Base-by-base conservation (phyloP, 35 echinoderm and acorn worm species). In the Apostichopus californicus region DNA sequence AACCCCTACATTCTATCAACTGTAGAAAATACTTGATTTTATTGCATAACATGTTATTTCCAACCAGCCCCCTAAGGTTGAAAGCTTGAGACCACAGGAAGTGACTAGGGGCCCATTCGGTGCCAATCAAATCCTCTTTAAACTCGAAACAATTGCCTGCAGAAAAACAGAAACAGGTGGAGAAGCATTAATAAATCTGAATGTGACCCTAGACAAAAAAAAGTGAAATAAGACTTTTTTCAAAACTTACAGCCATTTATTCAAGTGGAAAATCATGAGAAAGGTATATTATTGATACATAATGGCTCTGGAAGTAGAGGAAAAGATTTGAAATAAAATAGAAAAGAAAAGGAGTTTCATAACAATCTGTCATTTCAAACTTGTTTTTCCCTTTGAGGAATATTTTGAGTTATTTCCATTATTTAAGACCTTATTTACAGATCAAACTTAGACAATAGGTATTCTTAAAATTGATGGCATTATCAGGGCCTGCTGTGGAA, bases 1-100 rank as follows among this genome's bases (percentile, higher is more conserved):
- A 73, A 73, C 70, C 70, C 70, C 70, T 73, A 21, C n/a, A 5
- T 15, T 6, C 70, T 73, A 11, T 1, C 70, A 73, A 17, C 18
- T 73, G 2, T 46, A 3, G 0, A 73, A 73, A 73, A 18, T 18
- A 73, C 4, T 73, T 21, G 5, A 73, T 6, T 18, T 46, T 3
- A 46, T 73, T 21, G 13, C 70, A 73, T 73, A 73, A 73, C 70
- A 73, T 73, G 70, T 73, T 73, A 17, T 73, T 73, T 73, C 70
- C 70, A 73, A 4, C 15, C 5, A 18, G 14, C 11, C 70, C 70
- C 70, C 70, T 73, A 73, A 73, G 70, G 70, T 73, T 21, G 70
- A 58, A 84, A 58, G 81, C 20, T 58, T 57, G 18, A 84, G 81
- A 84, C 81, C 81, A 84, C 81, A 84, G 81, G 81, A 84, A 84